Evolutionary conservation across 2,888 invertebrate species (phyloP).

Genomic region (Cotesia congregata): DNA sequence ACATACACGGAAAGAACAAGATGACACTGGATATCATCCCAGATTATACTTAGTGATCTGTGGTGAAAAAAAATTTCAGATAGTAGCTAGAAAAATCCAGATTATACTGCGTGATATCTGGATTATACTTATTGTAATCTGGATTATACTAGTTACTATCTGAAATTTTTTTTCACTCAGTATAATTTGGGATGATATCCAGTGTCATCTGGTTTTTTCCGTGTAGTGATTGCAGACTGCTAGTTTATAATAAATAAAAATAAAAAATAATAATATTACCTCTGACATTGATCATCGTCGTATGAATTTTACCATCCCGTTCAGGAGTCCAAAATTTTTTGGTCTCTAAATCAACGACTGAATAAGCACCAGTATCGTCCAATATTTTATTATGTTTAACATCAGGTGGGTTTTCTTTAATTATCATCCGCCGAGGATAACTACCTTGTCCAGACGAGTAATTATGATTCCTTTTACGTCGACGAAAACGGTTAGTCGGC

Average conservation of each 20-base stretch:
- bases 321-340: slow-evolving; percentile 27
- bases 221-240: no score
- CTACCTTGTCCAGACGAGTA: background rate
- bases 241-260: background rate
- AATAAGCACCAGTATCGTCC: slow-evolving; percentile 22
- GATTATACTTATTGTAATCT: no score
- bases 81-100: no score
- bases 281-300: slow-evolving; percentile 27
- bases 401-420: slow-evolving; percentile 9
- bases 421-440: slow-evolving; percentile 1
- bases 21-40: no score
- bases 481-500: slow-evolving; percentile 84
- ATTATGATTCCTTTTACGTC: slow-evolving; percentile 73
- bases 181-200: no score
- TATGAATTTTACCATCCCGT: slow-evolving; percentile 27
- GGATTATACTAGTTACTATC: no score
- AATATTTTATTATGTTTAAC: background rate
- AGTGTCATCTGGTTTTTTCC: no score
- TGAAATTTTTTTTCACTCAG: no score
- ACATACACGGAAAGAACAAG: no score
- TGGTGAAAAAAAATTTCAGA: no score
- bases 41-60: no score
- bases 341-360: slow-evolving; percentile 26
- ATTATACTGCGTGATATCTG: no score
- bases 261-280: background rate